Evolutionary conservation across 2,797 vertebrate species (phyloP).

Genomic region (Phrynocephalus forsythii): DNA sequence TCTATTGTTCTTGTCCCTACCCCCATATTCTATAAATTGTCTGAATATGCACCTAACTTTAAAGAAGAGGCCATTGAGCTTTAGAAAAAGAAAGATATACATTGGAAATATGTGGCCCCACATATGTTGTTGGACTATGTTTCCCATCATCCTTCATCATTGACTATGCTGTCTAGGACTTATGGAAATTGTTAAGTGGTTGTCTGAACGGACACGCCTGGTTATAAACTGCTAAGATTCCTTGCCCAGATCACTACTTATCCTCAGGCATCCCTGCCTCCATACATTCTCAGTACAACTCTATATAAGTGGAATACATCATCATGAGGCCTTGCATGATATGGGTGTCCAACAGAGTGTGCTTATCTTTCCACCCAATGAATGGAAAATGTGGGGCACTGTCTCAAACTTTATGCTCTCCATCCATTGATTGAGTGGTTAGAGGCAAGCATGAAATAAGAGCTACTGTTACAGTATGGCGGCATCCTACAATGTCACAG

Average conservation of each 20-base stretch:
- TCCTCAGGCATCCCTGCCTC: not conserved
- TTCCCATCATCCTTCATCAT: too few species aligned
- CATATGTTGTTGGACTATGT: too few species aligned
- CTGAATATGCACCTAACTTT: too few species aligned
- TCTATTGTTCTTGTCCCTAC: too few species aligned
- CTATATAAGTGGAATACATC: not conserved
- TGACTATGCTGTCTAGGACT: too few species aligned
- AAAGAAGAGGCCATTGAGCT: too few species aligned
- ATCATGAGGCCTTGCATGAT: not conserved
- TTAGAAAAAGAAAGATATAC: too few species aligned
- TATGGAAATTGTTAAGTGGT: too few species aligned
- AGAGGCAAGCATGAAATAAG: not conserved
- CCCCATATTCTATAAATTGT: too few species aligned
- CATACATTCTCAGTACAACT: not conserved
- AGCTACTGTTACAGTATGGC: not conserved
- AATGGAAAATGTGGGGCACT: not conserved
- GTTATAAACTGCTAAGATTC: too few species aligned
- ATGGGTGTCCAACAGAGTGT: not conserved
- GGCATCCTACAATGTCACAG: not conserved
- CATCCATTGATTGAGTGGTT: not conserved
- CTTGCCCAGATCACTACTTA: not conserved
- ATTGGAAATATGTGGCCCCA: too few species aligned
- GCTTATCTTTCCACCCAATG: not conserved
- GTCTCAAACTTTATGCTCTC: not conserved
- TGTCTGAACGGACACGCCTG: too few species aligned